Percentiles rank a stretch among this genome's conserved stretches.
Evolutionary conservation across 2,797 vertebrate genomes (phyloP).

Genomic region (Gymnocypris eckloni): DNA sequence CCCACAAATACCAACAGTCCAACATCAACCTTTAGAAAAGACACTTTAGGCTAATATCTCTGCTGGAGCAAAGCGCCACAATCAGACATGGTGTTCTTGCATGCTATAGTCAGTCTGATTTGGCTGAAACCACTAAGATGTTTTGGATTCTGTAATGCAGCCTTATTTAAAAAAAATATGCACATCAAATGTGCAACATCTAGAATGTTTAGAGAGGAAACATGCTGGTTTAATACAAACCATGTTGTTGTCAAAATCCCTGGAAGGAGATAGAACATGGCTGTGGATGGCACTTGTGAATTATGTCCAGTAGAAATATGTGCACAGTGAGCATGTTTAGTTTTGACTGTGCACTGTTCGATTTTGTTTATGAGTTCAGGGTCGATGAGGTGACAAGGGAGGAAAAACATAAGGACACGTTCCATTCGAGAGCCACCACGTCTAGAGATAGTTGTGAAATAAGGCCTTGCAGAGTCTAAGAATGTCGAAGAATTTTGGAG

Average conservation of each 20-base stretch:
- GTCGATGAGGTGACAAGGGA: slow-evolving; percentile 1
- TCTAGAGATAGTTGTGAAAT: slow-evolving; percentile 34
- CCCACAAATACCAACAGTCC: slow-evolving; percentile 61
- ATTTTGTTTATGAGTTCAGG: slow-evolving; percentile 45
- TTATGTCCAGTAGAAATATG: slow-evolving; percentile 17
- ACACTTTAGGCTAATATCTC: slow-evolving; percentile 52
- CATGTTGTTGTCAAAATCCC: neutral
- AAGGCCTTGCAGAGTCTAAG: slow-evolving; percentile 15
- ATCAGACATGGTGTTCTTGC: slow-evolving; percentile 45
- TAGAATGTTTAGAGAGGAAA: neutral
- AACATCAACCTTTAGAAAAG: slow-evolving; percentile 50
- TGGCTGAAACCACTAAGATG: slow-evolving; percentile 11
- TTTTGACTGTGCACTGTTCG: slow-evolving; percentile 1
- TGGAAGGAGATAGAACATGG: neutral
- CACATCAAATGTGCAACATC: neutral
- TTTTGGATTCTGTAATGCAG: slow-evolving; percentile 31
- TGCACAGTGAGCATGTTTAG: slow-evolving; percentile 32
- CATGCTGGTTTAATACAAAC: slow-evolving; percentile 3
- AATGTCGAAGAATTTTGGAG: neutral
- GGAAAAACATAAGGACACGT: slow-evolving; percentile 27
- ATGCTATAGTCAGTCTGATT: slow-evolving; percentile 43
- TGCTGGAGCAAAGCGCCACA: slow-evolving; percentile 45
- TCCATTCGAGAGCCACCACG: slow-evolving; percentile 30
- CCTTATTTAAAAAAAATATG: neutral
- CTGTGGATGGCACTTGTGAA: slow-evolving; percentile 30